Evolutionary conservation across 2,888 invertebrate genomes (phyloP).

Genomic region (Drosophila phalerata): DNA sequence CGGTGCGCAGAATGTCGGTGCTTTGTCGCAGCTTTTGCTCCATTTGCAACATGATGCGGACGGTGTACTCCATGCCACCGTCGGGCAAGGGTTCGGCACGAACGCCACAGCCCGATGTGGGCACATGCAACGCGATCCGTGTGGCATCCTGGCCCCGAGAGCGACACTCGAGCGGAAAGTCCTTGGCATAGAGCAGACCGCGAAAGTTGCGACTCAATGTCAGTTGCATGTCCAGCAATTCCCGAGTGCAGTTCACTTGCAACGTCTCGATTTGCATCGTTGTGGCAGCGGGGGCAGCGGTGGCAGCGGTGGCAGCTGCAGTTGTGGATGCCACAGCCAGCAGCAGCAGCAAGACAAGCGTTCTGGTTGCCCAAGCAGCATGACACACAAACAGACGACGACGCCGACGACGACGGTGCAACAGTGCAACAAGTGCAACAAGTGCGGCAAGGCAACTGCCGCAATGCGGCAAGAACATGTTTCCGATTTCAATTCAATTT

Average conservation of each 20-base stretch:
- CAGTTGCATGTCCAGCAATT: conserved; percentile 88
- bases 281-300: neutral
- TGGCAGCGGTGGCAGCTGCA: conserved; percentile 8
- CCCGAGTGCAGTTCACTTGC: conserved; percentile 88
- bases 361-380: conserved; percentile 82
- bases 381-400: conserved; percentile 74
- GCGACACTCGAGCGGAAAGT: conserved; percentile 90
- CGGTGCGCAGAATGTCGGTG: conserved; percentile 89
- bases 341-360: conserved; percentile 43
- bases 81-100: conserved; percentile 87
- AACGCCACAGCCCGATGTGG: conserved; percentile 89
- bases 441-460: conserved; percentile 2
- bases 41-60: conserved; percentile 91
- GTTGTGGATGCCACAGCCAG: conserved; percentile 8
- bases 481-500: conserved; percentile 61
- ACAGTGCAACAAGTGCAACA: conserved; percentile 65
- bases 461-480: conserved; percentile 73
- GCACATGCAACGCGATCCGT: conserved; percentile 80
- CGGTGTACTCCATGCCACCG: conserved; percentile 88
- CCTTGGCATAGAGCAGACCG: conserved; percentile 91
- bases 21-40: conserved; percentile 91
- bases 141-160: conserved; percentile 86
- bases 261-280: conserved; percentile 86
- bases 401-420: conserved; percentile 54
- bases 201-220: conserved; percentile 88